These are phyloP conservation scores for Lepus townsendii DNA, from an alignment of 2,797 vertebrate species.

Conservation along the genomic window DNA sequence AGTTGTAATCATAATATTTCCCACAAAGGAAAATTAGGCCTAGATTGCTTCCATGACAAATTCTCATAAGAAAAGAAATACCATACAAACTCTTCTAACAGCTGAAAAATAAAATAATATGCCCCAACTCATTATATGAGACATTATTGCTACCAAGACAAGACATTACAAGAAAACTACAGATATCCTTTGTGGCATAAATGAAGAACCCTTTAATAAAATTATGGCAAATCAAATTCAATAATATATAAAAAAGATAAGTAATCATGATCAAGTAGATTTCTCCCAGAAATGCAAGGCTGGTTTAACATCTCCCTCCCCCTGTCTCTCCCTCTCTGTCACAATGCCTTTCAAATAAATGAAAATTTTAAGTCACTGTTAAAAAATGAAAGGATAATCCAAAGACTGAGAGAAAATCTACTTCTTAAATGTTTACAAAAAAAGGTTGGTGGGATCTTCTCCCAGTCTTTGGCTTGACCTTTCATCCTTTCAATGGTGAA, in stretches of 20 bases:
- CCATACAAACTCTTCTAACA: background rate
- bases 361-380: no score
- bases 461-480: no score
- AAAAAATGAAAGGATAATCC: no score
- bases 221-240: conserved; percentile 14
- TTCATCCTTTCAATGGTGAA: background rate
- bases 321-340: no score
- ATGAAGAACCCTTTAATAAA: conserved; percentile 23
- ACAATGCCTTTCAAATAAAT: no score
- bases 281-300: background rate
- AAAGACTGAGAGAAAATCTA: no score
- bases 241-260: background rate
- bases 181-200: background rate
- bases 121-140: background rate
- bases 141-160: background rate
- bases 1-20: background rate
- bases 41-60: background rate
- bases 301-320: background rate
- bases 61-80: background rate
- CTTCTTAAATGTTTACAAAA: no score
- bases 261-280: background rate
- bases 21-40: background rate
- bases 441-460: no score
- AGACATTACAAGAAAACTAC: background rate
- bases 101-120: background rate